Percentiles rank a stretch among this genome's conserved stretches.
These are phyloP conservation scores for Ptychobarbus kaznakovi DNA, from an alignment of 2,797 vertebrate species.

Conservation along the genomic window DNA sequence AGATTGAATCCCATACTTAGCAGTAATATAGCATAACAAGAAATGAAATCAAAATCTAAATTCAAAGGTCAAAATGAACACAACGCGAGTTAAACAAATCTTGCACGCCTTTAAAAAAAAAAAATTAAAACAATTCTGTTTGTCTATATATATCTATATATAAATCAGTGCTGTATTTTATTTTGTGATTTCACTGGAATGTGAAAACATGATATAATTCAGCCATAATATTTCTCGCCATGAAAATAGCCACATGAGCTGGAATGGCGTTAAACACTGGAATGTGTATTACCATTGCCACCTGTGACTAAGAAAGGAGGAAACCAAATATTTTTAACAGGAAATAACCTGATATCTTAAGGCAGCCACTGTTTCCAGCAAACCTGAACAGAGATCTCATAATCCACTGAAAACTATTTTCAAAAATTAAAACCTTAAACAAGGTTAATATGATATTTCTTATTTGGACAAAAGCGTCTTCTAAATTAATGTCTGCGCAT, in stretches of 20 bases:
- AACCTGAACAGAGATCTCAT: background rate
- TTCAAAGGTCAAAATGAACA: background rate
- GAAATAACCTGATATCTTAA: background rate
- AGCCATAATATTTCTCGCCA: no score
- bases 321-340: background rate
- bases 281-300: background rate
- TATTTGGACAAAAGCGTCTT: background rate
- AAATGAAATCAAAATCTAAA: background rate
- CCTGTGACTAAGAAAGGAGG: background rate
- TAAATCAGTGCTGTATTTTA: background rate
- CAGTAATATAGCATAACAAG: background rate
- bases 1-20: background rate
- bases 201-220: no score
- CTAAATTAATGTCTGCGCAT: background rate
- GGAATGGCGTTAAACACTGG: no score
- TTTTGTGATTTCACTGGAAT: background rate
- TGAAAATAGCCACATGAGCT: no score
- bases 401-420: background rate
- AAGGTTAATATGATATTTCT: background rate
- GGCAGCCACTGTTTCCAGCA: background rate
- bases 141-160: background rate
- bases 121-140: background rate
- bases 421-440: no score
- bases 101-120: background rate
- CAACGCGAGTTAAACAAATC: background rate